phyloP scores from a whole-genome alignment of 2,113 vertebrate species.

The Paraplagusia blochii region DNA sequence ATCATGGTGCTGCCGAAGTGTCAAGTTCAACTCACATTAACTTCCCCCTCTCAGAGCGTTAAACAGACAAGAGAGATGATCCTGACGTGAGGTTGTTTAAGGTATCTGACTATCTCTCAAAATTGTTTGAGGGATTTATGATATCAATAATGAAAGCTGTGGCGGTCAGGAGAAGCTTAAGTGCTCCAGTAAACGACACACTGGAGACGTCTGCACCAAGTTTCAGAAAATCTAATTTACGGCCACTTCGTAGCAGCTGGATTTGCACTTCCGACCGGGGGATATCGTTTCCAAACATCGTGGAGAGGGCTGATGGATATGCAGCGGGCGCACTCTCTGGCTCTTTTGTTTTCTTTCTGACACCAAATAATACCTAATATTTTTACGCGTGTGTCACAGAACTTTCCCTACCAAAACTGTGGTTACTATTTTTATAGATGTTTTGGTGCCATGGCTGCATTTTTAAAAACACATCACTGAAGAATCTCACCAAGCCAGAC shows the following conservation, averaged over 20 bases:
- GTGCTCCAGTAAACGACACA: constrained; percentile 48
- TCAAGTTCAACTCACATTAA: constrained; percentile 13
- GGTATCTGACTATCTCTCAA: constrained; percentile 34
- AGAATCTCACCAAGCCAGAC: constrained; percentile 15
- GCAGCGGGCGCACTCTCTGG: constrained; percentile 22
- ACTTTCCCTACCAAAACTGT: too few species aligned
- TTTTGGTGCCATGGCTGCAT: background rate
- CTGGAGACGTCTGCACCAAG: constrained; percentile 60
- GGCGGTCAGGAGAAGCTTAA: constrained; percentile 13
- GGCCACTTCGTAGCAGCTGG: constrained; percentile 68
- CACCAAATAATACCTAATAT: too few species aligned
- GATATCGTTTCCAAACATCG: constrained; percentile 72
- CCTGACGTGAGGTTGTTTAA: constrained; percentile 12
- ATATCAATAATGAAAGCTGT: constrained; percentile 54
- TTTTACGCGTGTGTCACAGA: too few species aligned
- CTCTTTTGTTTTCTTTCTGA: constrained; percentile 4
- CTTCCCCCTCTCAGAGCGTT: background rate
- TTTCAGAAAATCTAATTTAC: constrained; percentile 75
- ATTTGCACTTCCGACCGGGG: constrained; percentile 75
- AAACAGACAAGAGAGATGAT: constrained; percentile 4
- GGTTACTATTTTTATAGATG: too few species aligned
- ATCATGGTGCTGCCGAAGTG: constrained; percentile 35
- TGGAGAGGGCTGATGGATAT: constrained; percentile 33
- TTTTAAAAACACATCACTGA: constrained; percentile 26
- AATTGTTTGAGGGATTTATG: constrained; percentile 51